phyloP scores from a whole-genome alignment of 2,797 vertebrate genomes.

The Coregonus ussuriensis region DNA sequence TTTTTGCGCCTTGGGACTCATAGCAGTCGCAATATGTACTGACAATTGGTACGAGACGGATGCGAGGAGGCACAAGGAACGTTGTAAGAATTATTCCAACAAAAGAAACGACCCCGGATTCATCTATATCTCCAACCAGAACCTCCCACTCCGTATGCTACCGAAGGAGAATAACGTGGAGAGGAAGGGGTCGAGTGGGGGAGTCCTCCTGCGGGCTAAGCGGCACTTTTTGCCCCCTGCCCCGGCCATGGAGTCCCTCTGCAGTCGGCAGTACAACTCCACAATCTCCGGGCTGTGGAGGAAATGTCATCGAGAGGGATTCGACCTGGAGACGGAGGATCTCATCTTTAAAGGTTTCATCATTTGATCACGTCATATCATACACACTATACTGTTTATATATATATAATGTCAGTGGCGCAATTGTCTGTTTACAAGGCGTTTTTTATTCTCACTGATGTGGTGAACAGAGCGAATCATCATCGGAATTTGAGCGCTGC shows the following conservation, averaged over 20 bases:
- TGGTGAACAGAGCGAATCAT: not conserved
- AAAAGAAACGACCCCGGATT: constrained; percentile 88
- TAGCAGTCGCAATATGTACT: constrained; percentile 87
- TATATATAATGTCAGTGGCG: not conserved
- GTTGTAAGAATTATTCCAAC: constrained; percentile 87
- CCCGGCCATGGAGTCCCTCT: constrained; percentile 84
- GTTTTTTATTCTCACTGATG: not conserved
- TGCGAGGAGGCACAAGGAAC: constrained; percentile 86
- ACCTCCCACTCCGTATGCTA: constrained; percentile 85
- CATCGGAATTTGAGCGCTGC: not conserved
- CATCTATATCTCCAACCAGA: constrained; percentile 88
- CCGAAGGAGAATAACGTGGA: constrained; percentile 67
- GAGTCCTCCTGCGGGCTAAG: constrained; percentile 59
- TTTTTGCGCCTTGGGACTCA: constrained; percentile 84
- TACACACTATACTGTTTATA: not conserved
- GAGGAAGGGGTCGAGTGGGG: constrained; percentile 45
- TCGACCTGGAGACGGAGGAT: constrained; percentile 88
- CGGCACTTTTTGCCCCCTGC: constrained; percentile 73
- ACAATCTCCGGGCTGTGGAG: constrained; percentile 89
- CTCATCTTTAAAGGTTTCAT: constrained; percentile 85
- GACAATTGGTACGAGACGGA: constrained; percentile 94
- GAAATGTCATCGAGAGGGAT: constrained; percentile 86
- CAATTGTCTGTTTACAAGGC: not conserved
- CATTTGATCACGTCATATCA: not conserved
- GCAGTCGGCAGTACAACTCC: constrained; percentile 90